Evolutionary conservation across 1,140 invertebrate genomes (phyloP), one percentile per base, ranked within the genome.

Genomic region (Amphibalanus amphitrite): DNA sequence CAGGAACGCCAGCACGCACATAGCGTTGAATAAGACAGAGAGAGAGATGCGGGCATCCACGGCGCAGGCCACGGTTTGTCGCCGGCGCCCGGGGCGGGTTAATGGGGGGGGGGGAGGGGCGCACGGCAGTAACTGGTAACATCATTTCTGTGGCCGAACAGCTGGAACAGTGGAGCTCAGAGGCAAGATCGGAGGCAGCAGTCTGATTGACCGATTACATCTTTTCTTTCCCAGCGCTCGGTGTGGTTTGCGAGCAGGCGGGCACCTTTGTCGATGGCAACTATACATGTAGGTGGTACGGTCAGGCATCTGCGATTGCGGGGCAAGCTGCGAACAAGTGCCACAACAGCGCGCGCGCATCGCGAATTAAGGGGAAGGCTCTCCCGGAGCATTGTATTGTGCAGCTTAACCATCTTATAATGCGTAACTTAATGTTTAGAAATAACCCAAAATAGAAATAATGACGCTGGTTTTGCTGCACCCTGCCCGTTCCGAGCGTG

Each of bases 201-300:
- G 6, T 65, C 69, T 28, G 10, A 71, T 15, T 28, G 25, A 8
- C 33, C 20, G 17, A 29, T 3, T 25, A n/a, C 47, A 59, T 79
- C 83, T 82, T 84, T 82, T 85, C 83, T 82, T 84, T 83, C 80
- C 80, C 86, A 89, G 88, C 88, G 77, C 84, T 90, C 79, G 91
- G 89, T 74, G 89, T 91, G 80, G 91, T 93, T 80, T 90, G 91
- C 73, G 80, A 86, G 69, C 89, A 89, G 80, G 88, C 90, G 80
- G 85, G 87, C 72, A 86, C 86, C 69, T 91, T 88, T 83, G 89
- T 89, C 74, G 90, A 91, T 81, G 90, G 91, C 78, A 91, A 86
- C 79, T 93, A 92, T 79, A 93, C 91, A 83, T 95, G 91, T 94
- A 89, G 86, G 89, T 85, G 77, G 74, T 71, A 64, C 28, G 30